phyloP scores from a whole-genome alignment of 30 jellyfish, hydroid and myxozoan species.

The Calvadosia cruxmelitensis region DNA sequence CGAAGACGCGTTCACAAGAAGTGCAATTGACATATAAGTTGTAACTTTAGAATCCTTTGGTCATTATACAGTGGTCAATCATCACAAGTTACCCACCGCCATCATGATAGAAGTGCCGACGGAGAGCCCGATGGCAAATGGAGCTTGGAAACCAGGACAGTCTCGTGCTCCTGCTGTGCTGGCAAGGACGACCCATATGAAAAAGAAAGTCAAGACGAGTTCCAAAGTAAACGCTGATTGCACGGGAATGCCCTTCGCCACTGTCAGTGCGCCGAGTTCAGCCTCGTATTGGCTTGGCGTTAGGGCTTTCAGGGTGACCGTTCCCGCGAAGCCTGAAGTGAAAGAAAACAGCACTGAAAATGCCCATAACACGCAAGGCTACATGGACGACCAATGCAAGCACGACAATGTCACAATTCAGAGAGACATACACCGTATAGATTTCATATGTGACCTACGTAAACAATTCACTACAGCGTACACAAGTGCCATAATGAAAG shows the following conservation, averaged over 20 bases:
- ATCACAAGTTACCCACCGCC: slow-evolving; percentile 8
- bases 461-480: too few relatives aligned
- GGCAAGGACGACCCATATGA: slow-evolving; percentile 12
- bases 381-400: neutral
- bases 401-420: too few relatives aligned
- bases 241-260: neutral
- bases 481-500: too few relatives aligned
- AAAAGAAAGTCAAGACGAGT: slow-evolving; percentile 7
- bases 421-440: too few relatives aligned
- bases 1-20: too few relatives aligned
- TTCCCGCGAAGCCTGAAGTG: slow-evolving; percentile 14
- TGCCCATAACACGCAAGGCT: too few relatives aligned
- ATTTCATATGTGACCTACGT: too few relatives aligned
- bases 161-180: slow-evolving; percentile 7
- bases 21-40: neutral
- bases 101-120: slow-evolving; percentile 10
- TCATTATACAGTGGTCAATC: neutral
- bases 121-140: slow-evolving; percentile 24
- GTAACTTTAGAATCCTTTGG: neutral
- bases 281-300: slow-evolving; percentile 11
- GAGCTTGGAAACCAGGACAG: slow-evolving; percentile 21
- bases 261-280: slow-evolving; percentile 3
- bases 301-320: neutral
- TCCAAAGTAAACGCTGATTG: slow-evolving; percentile 4
- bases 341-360: neutral